phyloP scores from a whole-genome alignment of 2,113 vertebrate species.

The Ptyas mucosa region DNA sequence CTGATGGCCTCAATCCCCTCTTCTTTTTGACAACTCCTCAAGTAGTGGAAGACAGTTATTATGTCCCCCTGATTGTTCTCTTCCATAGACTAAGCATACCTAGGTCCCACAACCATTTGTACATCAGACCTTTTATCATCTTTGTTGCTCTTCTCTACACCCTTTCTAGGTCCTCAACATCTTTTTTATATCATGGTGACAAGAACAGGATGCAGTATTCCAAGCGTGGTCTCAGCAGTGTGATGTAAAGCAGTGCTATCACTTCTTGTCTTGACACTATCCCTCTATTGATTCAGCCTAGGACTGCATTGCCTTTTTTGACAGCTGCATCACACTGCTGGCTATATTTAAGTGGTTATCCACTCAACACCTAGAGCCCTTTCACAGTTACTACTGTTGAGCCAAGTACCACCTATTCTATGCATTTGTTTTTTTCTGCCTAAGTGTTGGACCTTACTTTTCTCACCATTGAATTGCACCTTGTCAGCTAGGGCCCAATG shows the following conservation, averaged over 20 bases:
- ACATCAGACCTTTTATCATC: neutral
- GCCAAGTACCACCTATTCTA: neutral
- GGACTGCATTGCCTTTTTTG: neutral
- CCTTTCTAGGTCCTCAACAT: neutral
- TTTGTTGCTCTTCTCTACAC: neutral
- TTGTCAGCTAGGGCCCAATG: neutral
- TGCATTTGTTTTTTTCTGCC: neutral
- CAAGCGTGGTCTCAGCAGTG: neutral
- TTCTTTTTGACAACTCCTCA: too few relatives aligned
- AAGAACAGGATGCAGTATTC: neutral
- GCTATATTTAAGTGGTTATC: neutral
- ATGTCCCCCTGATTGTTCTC: too few relatives aligned
- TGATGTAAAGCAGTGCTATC: neutral
- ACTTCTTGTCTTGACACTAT: neutral
- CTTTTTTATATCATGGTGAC: neutral
- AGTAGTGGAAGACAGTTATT: too few relatives aligned
- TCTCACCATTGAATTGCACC: neutral
- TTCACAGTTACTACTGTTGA: neutral
- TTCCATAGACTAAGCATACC: neutral
- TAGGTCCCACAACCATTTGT: neutral
- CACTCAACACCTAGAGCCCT: neutral
- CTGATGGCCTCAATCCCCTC: too few relatives aligned
- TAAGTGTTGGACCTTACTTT: neutral
- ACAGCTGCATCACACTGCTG: neutral
- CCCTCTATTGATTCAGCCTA: neutral